Evolutionary conservation across 2,113 vertebrate genomes (phyloP), one percentile per base, ranked within the genome.

Genomic region (Gobio gobio): DNA sequence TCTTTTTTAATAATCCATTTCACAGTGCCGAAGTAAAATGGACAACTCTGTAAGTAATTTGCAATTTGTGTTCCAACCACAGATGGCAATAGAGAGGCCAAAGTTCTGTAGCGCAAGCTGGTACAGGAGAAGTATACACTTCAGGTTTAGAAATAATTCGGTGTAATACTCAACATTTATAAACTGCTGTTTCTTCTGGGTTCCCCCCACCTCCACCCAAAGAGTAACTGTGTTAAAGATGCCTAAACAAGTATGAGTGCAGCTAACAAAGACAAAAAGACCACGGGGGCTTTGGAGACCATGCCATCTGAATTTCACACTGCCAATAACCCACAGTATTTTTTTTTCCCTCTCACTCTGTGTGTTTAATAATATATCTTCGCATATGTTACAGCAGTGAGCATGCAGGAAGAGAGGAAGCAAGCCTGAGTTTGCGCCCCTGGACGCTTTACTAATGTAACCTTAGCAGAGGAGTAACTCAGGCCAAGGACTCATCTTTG

Each of bases 361-460:
- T 84, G 59, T 73, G 86, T 78, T 86, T 58, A 88, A 88, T 88
- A 78, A 86, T 88, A 79, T 77, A 84, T 84, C 72, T 82, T 79
- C 26, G 86, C 85, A 84, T 82, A 78, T 51, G 72, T 45, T 36
- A 36, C 43, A 72, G 54, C 75, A 77, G 76, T 22, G 72, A 70
- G 83, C 36, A 66, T 72, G 70, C 74, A 26, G 79, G 78, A 78
- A 84, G 82, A 10, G 59, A 58, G 59, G n/a, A 79, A 43, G 66
- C n/a, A 14, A 64, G 61, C 40, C 45, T 45, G 43, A 29, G 47
- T 56, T 63, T 76, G 77, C 75, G 43, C 74, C 78, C 77, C 83
- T 68, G 83, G 77, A 68, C 72, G n/a, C 77, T 84, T 45, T 58
- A n/a, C 77, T 81, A 70, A 78, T 83, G 82, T 88, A 88, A 88